These are phyloP conservation scores for Ametastegia equiseti DNA, from an alignment of 2,888 invertebrate species.

Conservation along the genomic window DNA sequence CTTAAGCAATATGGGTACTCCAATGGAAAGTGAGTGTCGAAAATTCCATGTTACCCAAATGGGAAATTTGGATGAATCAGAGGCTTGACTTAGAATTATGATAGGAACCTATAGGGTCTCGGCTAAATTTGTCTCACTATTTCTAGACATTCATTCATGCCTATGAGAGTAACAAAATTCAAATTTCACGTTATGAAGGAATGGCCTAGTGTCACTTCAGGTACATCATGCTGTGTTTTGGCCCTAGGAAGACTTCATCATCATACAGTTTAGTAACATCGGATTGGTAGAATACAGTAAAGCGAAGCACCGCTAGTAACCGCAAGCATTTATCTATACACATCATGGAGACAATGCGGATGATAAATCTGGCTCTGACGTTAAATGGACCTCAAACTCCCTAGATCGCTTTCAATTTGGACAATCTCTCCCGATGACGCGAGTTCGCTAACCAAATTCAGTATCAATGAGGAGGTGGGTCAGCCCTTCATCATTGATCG, in stretches of 20 bases:
- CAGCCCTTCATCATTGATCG: constrained; percentile 23
- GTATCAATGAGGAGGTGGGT: neutral
- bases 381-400: constrained; percentile 33
- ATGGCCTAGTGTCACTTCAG: too few relatives aligned
- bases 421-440: constrained; percentile 12
- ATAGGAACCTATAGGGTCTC: too few relatives aligned
- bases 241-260: neutral
- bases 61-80: too few relatives aligned
- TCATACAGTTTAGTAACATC: neutral
- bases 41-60: too few relatives aligned
- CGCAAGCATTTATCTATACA: neutral
- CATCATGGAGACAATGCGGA: neutral
- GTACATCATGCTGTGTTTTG: neutral
- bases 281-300: neutral
- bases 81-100: too few relatives aligned
- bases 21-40: too few relatives aligned
- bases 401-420: constrained; percentile 25
- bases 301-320: neutral
- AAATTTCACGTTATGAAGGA: too few relatives aligned
- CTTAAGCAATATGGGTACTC: too few relatives aligned
- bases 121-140: too few relatives aligned
- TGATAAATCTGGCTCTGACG: constrained; percentile 17
- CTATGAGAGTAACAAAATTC: too few relatives aligned
- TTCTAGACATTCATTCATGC: too few relatives aligned
- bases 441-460: constrained; percentile 15